Evolutionary conservation across 2,113 vertebrate genomes (phyloP).

Genomic region (Oncorhynchus gorbuscha): DNA sequence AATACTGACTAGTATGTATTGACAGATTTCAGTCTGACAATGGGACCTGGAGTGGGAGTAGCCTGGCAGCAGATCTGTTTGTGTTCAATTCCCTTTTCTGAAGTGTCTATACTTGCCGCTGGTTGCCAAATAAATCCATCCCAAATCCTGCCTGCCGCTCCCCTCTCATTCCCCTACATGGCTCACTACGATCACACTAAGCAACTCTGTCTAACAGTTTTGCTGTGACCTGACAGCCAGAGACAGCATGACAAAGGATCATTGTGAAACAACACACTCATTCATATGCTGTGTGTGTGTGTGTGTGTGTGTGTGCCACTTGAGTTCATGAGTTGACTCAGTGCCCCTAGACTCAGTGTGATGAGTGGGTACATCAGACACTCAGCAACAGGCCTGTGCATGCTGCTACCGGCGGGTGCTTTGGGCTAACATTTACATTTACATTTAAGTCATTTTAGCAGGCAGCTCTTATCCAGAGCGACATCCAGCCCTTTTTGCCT

Average conservation of each 20-base stretch:
- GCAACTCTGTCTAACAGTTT: conserved; percentile 4
- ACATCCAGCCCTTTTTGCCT: too few relatives aligned
- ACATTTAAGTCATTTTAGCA: too few relatives aligned
- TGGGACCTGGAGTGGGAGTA: too few relatives aligned
- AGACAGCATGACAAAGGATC: conserved; percentile 2
- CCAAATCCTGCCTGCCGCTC: conserved; percentile 4
- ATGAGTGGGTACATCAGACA: conserved; percentile 39
- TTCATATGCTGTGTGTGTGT: background rate
- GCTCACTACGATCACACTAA: conserved; percentile 8
- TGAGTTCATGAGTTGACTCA: conserved; percentile 25
- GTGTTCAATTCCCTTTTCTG: conserved; percentile 2
- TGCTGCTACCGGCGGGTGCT: conserved; percentile 44
- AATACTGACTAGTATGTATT: background rate
- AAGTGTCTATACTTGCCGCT: conserved; percentile 12
- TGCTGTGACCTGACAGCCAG: conserved; percentile 3
- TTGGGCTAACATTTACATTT: too few relatives aligned
- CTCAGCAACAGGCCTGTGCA: conserved; percentile 28
- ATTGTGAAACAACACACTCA: conserved; percentile 16
- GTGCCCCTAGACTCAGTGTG: conserved; percentile 35
- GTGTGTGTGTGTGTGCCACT: background rate
- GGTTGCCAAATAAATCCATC: background rate
- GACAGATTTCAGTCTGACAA: too few relatives aligned
- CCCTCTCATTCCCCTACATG: conserved; percentile 6
- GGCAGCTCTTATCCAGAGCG: too few relatives aligned
- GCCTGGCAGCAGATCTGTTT: too few relatives aligned